Base-by-base conservation (phyloP, 2,797 vertebrate genomes). In the Myioborus melanocephalus region DNA sequence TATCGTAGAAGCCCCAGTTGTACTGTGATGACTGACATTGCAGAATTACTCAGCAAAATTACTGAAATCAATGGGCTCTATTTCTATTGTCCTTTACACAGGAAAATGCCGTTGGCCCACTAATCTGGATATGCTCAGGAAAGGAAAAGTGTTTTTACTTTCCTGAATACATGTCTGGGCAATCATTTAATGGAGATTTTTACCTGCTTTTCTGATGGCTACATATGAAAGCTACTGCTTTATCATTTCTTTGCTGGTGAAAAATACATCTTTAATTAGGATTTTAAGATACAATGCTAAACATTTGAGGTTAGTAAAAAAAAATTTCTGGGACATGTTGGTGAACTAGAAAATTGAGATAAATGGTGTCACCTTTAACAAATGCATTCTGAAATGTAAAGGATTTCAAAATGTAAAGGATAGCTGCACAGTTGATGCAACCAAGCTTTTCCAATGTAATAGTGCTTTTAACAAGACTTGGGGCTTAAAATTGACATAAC, bases 391-490 rank as follows among this genome's bases (percentile, higher is more conserved):
- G 79, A 55, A 71, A 63, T 12, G 18, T 78, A 81, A 81, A 73
- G 47, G 18, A 65, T 88, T 95, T 64, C 55, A 88, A 41, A 79
- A 55, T 8, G 14, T 72, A 82, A 77, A 71, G 32, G 28, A 69
- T 71, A 89, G 34, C 24, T 72, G 30, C 27, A 44, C 52, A 89
- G 73, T 63, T 88, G 52, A 83, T 86, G 56, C 39, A 94, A 56
- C 84, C 43, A 82, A 77, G 39, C 43, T 93, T 96, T 92, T 92
- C 71, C 23, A 47, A 41, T 93, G 60, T 78, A 94, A 90, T 69
- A 47, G 32, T 89, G 10, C 59, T 95, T 95, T 89, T 87, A 96
- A 89, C 34, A 69, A 90, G 69, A 90, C 92, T 93, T 93, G 49
- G 71, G 83, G 46, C 86, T 68, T 92, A 73, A 94, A 91, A 94